These are phyloP conservation scores for Brachionus rotundiformis DNA, from an alignment of 1,140 invertebrate genomes.

Conservation along the genomic window DNA sequence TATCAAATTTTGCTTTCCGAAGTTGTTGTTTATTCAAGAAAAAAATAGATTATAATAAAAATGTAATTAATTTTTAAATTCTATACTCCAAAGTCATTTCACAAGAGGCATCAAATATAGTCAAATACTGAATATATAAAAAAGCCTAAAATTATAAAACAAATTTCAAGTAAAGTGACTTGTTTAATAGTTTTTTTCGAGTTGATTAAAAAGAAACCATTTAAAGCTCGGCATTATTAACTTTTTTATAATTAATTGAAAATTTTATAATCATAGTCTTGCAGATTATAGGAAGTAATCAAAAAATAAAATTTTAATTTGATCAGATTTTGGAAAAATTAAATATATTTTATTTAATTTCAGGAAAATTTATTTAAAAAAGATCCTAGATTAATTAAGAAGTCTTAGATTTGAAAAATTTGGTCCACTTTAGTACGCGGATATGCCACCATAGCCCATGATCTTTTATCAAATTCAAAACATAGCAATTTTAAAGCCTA, in stretches of 20 bases:
- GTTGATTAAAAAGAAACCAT: constrained; percentile 2
- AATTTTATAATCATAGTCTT: background rate
- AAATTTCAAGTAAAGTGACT: background rate
- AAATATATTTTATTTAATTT: background rate
- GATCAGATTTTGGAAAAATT: background rate
- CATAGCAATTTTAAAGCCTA: too few species aligned
- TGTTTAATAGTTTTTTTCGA: background rate
- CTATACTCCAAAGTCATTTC: background rate
- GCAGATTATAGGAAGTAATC: background rate
- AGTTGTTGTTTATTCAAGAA: background rate
- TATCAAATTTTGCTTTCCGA: background rate
- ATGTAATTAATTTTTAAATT: background rate
- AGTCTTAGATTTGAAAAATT: too few species aligned
- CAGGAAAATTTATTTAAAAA: too few species aligned
- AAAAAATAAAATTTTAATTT: background rate
- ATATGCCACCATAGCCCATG: too few species aligned
- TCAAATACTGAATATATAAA: too few species aligned
- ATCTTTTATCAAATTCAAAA: too few species aligned
- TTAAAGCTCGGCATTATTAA: background rate
- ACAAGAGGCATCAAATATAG: background rate
- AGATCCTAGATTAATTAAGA: too few species aligned
- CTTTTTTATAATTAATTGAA: background rate
- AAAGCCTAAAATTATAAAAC: background rate
- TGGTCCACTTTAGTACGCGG: too few species aligned
- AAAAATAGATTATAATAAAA: background rate